Evolutionary conservation across 1,140 invertebrate species (phyloP).

Genomic region (Drosophila grimshawi): DNA sequence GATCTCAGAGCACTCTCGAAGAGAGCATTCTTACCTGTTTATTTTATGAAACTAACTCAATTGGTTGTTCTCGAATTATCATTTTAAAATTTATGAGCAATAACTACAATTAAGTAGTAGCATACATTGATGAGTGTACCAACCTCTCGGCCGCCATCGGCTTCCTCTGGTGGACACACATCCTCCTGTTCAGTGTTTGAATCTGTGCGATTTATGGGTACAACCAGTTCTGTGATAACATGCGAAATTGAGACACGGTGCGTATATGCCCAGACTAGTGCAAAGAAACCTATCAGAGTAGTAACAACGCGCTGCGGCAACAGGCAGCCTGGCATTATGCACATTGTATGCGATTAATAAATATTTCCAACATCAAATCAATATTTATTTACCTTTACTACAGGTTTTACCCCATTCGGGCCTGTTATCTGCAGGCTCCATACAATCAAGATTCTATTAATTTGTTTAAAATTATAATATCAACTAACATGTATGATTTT

Average conservation of each 20-base stretch:
- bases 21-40: no score
- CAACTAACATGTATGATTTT: no score
- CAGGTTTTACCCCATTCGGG: conserved; percentile 18
- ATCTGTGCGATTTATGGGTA: conserved; percentile 23
- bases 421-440: conserved; percentile 8
- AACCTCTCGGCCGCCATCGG: no score
- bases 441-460: background rate
- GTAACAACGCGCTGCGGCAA: conserved; percentile 31
- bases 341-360: no score
- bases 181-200: background rate
- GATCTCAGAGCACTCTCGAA: no score
- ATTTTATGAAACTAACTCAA: no score
- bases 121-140: no score
- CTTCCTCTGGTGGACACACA: conserved; percentile 16
- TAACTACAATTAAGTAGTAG: no score
- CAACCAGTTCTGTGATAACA: conserved; percentile 33
- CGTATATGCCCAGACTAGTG: conserved; percentile 17
- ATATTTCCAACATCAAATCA: no score
- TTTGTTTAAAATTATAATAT: background rate
- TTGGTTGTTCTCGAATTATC: no score
- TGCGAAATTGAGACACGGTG: conserved; percentile 36
- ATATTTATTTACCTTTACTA: conserved; percentile 10
- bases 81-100: no score
- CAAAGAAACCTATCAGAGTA: conserved; percentile 23
- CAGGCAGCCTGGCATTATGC: conserved; percentile 11